Evolutionary conservation across 2,797 vertebrate species (phyloP), one percentile per base, ranked within the genome.

Genomic region (Cuniculus paca): DNA sequence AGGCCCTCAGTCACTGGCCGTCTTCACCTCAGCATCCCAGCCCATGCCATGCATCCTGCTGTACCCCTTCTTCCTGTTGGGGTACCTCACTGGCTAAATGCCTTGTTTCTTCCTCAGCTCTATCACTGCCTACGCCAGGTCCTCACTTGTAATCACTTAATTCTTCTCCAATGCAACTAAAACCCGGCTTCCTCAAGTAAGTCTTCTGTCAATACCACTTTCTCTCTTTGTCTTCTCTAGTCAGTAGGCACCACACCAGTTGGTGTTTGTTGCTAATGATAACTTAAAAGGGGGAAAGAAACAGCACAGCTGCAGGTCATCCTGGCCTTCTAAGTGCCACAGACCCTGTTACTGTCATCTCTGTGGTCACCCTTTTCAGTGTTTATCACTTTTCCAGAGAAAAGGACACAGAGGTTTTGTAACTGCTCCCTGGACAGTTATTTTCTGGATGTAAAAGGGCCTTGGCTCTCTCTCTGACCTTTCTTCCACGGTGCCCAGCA

Each of bases 31-130:
- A 6, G 77, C 58, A 13, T 5, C 28, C 11, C 6, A 3, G 3
- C 56, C n/a, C 0, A 13, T 0, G 70, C n/a, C 26, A 0, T 0
- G 2, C 5, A 14, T 14, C 6, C 26, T 0, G 6, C 9, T 0
- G n/a, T 56, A 36, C 50, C 10, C 50, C 50, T 42, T 34, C 9
- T 52, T 83, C 50, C 56, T 26, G 1, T 26, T 36, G 11, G 11
- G 19, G 10, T 10, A 28, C 13, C 3, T 20, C 39, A 7, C 11
- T 6, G 45, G 48, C 78, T 74, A 26, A 36, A 31, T 17, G 54
- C 82, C 9, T 20, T 1, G 12, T 19, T 31, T 54, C 68, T 42
- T 31, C 45, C 34, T 4, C 20, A n/a, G 22, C 22, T 34, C 52
- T 22, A 5, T 6, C 61, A 74, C 24, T 42, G 10, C 0, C 7